phyloP scores from a whole-genome alignment of 2,888 invertebrate species.

The Clanis bilineata region DNA sequence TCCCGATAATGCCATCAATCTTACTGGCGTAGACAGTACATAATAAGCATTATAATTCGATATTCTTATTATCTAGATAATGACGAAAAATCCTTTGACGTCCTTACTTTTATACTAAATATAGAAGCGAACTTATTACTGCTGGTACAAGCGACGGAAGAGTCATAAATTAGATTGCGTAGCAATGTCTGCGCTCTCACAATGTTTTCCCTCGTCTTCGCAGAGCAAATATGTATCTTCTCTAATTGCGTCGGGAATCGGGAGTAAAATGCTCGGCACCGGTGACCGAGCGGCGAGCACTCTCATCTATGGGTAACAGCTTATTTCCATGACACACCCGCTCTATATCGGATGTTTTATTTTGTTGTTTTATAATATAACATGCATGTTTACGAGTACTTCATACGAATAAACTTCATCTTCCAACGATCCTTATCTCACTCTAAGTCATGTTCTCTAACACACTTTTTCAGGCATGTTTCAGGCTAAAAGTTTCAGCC shows the following conservation, averaged over 20 bases:
- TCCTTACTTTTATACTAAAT: not conserved
- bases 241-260: not conserved
- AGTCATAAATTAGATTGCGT: constrained; percentile 4
- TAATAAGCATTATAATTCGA: not conserved
- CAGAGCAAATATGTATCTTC: constrained; percentile 2
- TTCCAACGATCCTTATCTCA: too few species aligned
- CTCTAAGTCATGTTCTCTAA: too few species aligned
- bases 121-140: not conserved
- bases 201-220: constrained; percentile 1
- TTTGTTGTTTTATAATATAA: not conserved
- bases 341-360: not conserved
- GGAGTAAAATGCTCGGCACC: not conserved
- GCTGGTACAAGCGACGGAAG: not conserved
- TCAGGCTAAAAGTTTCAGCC: too few species aligned
- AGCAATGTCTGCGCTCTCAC: not conserved
- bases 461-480: too few species aligned
- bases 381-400: not conserved
- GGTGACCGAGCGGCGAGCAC: too few species aligned
- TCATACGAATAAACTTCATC: too few species aligned
- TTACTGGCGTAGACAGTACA: not conserved
- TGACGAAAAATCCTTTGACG: not conserved
- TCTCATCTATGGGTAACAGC: not conserved
- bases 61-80: not conserved
- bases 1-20: not conserved
- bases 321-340: not conserved